Percentiles rank a stretch among this genome's conserved stretches.
Evolutionary conservation across 1,140 invertebrate species (phyloP).

Genomic region (Drosophila lacertosa): DNA sequence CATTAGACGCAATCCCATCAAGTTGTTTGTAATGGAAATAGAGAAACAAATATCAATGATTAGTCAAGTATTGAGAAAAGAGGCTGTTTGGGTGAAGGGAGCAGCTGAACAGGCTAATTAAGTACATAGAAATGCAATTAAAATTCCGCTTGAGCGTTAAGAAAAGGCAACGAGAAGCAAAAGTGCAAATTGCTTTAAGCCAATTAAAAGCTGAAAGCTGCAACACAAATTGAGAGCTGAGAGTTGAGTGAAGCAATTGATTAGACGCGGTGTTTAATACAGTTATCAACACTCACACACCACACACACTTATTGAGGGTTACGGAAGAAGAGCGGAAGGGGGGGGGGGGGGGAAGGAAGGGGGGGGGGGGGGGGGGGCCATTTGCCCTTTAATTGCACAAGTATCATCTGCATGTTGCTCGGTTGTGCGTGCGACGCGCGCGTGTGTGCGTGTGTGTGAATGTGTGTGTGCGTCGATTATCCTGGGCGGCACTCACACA

Average conservation of each 20-base stretch:
- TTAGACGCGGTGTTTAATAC: conserved; percentile 16
- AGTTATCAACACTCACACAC: background rate
- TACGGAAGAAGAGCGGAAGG: background rate
- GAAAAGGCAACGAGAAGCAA: conserved; percentile 32
- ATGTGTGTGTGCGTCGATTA: conserved; percentile 39
- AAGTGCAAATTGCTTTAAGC: conserved; percentile 25
- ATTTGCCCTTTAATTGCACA: conserved; percentile 22
- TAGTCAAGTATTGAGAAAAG: conserved; percentile 9
- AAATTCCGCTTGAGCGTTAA: conserved; percentile 20
- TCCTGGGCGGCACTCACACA: conserved; percentile 37
- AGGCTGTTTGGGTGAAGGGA: too few relatives aligned
- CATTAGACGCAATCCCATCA: background rate
- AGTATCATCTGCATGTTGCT: conserved; percentile 84
- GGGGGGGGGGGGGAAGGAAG: background rate
- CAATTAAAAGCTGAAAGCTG: background rate
- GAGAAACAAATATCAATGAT: conserved; percentile 22
- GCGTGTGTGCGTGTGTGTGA: conserved; percentile 8
- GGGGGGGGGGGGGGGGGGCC: background rate
- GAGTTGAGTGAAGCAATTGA: conserved; percentile 7
- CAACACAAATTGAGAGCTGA: background rate
- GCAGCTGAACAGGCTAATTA: background rate
- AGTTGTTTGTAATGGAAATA: conserved; percentile 26
- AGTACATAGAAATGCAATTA: conserved; percentile 4
- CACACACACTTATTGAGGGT: conserved; percentile 5
- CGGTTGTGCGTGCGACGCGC: conserved; percentile 1